phyloP scores from a whole-genome alignment of 2,113 vertebrate species.

The Serinus canaria region DNA sequence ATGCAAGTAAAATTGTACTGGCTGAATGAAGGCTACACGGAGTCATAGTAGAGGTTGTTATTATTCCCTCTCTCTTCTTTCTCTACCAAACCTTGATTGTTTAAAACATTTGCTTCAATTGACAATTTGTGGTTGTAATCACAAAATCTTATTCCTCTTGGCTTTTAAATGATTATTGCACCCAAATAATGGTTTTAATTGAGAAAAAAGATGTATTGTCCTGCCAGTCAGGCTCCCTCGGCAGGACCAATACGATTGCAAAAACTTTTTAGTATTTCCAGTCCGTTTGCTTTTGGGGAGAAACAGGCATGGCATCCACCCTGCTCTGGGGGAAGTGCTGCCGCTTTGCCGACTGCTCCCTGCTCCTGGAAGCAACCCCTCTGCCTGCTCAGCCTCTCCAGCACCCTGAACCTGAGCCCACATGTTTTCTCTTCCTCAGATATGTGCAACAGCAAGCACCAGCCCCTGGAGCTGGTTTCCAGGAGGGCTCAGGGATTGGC shows the following conservation, averaged over 20 bases:
- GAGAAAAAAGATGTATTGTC: constrained; percentile 28
- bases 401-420: not conserved
- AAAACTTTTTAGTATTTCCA: constrained; percentile 7
- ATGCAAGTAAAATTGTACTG: not conserved
- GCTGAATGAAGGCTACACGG: not conserved
- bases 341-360: rapidly evolving
- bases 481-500: rapidly evolving
- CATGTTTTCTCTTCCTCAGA: not conserved
- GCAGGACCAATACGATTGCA: not conserved
- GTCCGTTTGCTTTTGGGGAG: not conserved
- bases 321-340: not conserved
- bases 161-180: not conserved
- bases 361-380: not conserved
- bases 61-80: not conserved
- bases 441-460: not conserved
- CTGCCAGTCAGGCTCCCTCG: not conserved
- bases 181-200: constrained; percentile 19
- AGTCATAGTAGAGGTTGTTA: not conserved
- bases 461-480: not conserved
- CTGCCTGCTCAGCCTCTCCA: not conserved
- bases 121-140: not conserved
- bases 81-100: not conserved
- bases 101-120: not conserved
- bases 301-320: not conserved
- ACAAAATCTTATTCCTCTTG: not conserved